Evolutionary conservation across 2,113 vertebrate species (phyloP).

Genomic region (Tachycineta bicolor): DNA sequence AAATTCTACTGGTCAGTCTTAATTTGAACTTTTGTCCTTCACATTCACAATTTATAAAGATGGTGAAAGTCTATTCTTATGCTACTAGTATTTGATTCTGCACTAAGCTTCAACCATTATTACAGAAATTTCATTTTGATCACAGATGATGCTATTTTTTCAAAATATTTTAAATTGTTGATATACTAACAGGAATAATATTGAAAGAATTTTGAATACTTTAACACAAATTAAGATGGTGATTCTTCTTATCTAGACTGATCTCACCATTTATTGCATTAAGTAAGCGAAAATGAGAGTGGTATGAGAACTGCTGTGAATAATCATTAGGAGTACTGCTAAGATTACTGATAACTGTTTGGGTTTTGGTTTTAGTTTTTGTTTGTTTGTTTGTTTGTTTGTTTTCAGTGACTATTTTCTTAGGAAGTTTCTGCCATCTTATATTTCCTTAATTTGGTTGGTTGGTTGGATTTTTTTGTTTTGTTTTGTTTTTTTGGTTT

Average conservation of each 20-base stretch:
- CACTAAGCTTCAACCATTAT: not conserved
- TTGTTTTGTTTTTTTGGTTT: too few relatives aligned
- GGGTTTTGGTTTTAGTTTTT: not conserved
- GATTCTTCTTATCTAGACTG: not conserved
- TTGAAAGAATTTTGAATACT: not conserved
- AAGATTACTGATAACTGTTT: not conserved
- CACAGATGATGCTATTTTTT: not conserved
- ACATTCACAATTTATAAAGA: not conserved
- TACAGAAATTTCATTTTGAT: not conserved
- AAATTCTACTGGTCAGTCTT: not conserved
- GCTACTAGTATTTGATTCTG: not conserved
- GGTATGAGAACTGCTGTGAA: not conserved
- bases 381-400: too few relatives aligned
- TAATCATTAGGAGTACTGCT: not conserved
- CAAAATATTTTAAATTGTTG: not conserved
- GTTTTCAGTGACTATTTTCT: not conserved
- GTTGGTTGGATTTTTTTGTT: too few relatives aligned
- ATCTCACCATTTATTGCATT: not conserved
- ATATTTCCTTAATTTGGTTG: not conserved
- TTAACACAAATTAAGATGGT: not conserved
- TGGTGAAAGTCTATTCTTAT: not conserved
- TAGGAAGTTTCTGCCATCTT: not conserved
- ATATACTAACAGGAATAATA: not conserved
- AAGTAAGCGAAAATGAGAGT: not conserved
- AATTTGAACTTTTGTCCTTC: not conserved